Conservation (phyloP, 2,113 vertebrate genomes). For the Chelonoidis abingdonii region DNA sequence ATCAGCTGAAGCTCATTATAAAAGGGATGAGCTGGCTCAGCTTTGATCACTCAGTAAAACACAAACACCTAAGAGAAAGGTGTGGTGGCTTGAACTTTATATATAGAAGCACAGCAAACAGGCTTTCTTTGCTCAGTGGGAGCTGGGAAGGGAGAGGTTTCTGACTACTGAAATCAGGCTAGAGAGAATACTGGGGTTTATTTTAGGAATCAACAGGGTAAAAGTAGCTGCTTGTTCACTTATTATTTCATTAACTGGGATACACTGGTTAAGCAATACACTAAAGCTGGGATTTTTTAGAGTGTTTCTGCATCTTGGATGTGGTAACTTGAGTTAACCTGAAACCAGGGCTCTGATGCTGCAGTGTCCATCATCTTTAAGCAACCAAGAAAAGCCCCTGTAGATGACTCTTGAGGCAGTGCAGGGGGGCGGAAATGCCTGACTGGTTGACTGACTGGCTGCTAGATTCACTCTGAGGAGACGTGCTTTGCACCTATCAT, state of each 20-base stretch:
- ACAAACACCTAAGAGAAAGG: background rate
- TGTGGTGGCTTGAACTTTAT: background rate
- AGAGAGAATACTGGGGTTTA: background rate
- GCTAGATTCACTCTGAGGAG: background rate
- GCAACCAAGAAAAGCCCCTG: background rate
- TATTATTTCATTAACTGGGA: background rate
- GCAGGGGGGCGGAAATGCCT: constrained; percentile 3
- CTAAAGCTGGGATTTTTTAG: background rate
- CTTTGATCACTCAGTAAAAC: background rate
- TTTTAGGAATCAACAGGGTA: background rate
- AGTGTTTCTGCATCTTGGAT: background rate
- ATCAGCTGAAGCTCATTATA: constrained; percentile 39
- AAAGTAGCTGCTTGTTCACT: background rate
- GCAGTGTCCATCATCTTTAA: background rate
- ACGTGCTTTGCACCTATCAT: fast-evolving
- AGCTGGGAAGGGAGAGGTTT: background rate
- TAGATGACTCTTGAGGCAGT: background rate
- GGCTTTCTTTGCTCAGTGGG: background rate
- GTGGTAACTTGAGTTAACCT: background rate
- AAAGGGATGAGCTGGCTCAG: constrained; percentile 42
- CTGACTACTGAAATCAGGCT: background rate
- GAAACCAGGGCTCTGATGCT: background rate
- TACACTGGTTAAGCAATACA: background rate
- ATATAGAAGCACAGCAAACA: background rate
- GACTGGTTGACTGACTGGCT: constrained; percentile 24